Base-by-base conservation (phyloP, 1,140 invertebrate species). In the Elymnias hypermnestra region DNA sequence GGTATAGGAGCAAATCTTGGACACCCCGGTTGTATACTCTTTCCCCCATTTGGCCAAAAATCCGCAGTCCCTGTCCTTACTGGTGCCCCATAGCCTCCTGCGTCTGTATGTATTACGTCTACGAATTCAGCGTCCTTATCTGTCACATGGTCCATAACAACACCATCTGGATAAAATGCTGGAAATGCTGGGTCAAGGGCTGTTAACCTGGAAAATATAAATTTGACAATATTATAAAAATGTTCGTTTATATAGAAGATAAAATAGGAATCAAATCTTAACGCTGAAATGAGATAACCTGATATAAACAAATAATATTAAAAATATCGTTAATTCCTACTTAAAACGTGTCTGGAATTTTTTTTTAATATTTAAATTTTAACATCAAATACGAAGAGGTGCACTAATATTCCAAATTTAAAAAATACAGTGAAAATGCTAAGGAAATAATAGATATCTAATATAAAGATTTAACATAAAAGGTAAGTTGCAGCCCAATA, bases 31-130 rank as follows among this genome's bases (percentile, higher is more conserved):
- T 91, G 90, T 2, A 87, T 60, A 13, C 87, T 87, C 18, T 82
- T 85, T 0, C 90, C 90, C 0, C 87, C 83, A 54, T 91, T 91
- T 0, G 90, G 89, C 88, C 88, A 91, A 68, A 91, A 91, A 54
- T 91, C 90, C 1, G 79, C 89, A 0, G 88, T 89, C 1, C 90
- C 90, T 0, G 89, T 90, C 12, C 77, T 56, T 0, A 86, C 79
- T 0, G 87, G 87, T 0, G 87, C 87, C 0, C 89, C 89, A 47
- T 90, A 90, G 0, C 86, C 57, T 2, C 88, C 87, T 1, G 88
- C 90, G 54, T 93, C 91, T 1, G 92, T 91, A 55, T 93, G 92
- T 42, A 93, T 92, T 0, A 91, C 86, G 58, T 92, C 91, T 1
- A 92, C 91, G 36, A 92, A 91, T 12, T 88, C 76, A 0, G 90